These are phyloP conservation scores for Bovichtus variegatus DNA, from an alignment of 2,797 vertebrate species.

Conservation along the genomic window DNA sequence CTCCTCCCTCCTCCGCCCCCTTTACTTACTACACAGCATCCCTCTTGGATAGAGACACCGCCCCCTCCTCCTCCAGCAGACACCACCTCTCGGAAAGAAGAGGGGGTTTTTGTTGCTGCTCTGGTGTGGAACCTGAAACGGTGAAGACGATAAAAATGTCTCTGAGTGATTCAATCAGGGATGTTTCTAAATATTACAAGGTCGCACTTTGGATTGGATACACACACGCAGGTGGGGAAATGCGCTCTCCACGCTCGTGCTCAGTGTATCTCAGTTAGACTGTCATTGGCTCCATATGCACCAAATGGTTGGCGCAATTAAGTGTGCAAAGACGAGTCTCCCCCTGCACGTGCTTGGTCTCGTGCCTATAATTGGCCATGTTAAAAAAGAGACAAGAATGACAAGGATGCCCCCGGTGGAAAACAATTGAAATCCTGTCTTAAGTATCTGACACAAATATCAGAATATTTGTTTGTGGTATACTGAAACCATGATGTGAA, in stretches of 20 bases:
- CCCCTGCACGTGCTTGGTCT: constrained; percentile 72
- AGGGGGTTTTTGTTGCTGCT: constrained; percentile 23
- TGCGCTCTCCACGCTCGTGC: neutral
- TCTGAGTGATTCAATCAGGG: neutral
- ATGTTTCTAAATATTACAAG: neutral
- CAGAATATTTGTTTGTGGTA: neutral
- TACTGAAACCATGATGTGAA: neutral
- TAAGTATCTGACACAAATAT: neutral
- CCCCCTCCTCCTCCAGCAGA: constrained; percentile 54
- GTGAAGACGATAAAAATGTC: neutral
- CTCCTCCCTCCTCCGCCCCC: constrained; percentile 47
- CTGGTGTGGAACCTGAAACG: neutral
- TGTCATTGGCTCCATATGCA: constrained; percentile 50
- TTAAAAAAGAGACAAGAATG: neutral
- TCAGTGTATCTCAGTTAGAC: neutral
- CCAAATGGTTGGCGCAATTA: constrained; percentile 65
- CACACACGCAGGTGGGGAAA: neutral
- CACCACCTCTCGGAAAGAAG: constrained; percentile 49
- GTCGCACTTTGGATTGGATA: fast-evolving
- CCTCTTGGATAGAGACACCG: constrained; percentile 63
- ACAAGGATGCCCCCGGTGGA: constrained; percentile 46
- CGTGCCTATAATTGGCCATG: constrained; percentile 74
- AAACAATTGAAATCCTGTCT: neutral
- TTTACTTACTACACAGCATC: constrained; percentile 71
- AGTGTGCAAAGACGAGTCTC: constrained; percentile 64